These are phyloP conservation scores for Psettodes erumei DNA, from an alignment of 2,113 vertebrate genomes.

Conservation along the genomic window DNA sequence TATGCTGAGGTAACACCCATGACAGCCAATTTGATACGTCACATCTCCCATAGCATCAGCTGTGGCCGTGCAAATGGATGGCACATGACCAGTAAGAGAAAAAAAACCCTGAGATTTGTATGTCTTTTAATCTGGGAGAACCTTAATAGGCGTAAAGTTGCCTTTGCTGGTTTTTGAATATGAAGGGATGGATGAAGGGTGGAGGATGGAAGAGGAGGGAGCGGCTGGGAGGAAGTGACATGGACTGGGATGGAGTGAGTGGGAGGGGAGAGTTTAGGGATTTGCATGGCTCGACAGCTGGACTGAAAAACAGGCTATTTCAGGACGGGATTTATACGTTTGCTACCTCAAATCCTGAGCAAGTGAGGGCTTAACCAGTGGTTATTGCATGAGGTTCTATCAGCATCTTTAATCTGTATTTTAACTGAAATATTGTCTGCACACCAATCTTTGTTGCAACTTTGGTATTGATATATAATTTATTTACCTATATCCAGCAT, in stretches of 20 bases:
- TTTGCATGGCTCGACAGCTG: conserved; percentile 82
- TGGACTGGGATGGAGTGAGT: conserved; percentile 68
- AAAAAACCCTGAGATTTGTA: conserved; percentile 57
- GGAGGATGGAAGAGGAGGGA: conserved; percentile 53
- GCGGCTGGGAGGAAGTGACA: conserved; percentile 77
- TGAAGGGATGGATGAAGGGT: conserved; percentile 37
- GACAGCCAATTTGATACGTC: conserved; percentile 50
- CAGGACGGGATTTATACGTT: conserved; percentile 83
- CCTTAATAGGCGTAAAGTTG: conserved; percentile 46
- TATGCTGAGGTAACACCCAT: conserved; percentile 44
- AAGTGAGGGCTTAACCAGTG: conserved; percentile 63
- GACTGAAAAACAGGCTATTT: conserved; percentile 83
- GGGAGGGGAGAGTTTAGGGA: conserved; percentile 80
- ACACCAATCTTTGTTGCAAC: conserved; percentile 10
- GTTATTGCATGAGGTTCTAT: conserved; percentile 66
- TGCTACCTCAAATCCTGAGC: conserved; percentile 81
- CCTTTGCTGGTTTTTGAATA: conserved; percentile 49
- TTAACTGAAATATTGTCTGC: conserved; percentile 43
- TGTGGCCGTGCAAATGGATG: conserved; percentile 33
- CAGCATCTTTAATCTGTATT: conserved; percentile 62
- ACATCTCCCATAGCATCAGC: conserved; percentile 50
- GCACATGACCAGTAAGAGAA: conserved; percentile 36
- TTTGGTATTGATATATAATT: not conserved
- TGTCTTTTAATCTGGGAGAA: conserved; percentile 69
- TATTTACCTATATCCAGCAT: not conserved